Evolutionary conservation across 2,113 vertebrate species (phyloP).

Genomic region (Notiomystis cincta): DNA sequence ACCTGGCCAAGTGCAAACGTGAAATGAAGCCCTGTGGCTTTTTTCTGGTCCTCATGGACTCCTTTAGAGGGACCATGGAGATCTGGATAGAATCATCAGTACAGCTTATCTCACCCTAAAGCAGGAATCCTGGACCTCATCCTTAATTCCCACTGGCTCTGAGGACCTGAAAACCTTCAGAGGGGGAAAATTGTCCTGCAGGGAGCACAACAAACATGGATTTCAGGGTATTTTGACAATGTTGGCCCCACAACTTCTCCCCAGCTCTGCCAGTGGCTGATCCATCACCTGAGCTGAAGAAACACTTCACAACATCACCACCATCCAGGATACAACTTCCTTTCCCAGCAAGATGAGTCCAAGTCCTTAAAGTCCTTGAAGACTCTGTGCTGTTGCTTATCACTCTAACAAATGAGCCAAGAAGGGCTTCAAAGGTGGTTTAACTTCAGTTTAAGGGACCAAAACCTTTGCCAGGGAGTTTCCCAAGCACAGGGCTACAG

Average conservation of each 20-base stretch:
- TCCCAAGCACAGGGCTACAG: accelerated
- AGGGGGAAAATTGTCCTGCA: neutral
- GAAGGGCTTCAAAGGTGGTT: neutral
- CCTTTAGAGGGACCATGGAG: neutral
- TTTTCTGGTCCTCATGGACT: neutral
- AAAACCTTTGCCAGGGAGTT: neutral
- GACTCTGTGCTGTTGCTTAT: neutral
- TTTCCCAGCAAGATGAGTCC: neutral
- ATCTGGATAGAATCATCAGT: neutral
- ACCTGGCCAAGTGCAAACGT: neutral
- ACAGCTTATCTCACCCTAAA: neutral
- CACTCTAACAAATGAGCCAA: neutral
- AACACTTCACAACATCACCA: neutral
- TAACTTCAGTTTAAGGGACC: neutral
- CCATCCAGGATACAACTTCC: neutral
- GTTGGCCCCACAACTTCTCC: neutral
- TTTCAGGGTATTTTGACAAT: neutral
- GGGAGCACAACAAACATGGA: neutral
- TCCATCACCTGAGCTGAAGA: neutral
- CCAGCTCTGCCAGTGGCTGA: neutral
- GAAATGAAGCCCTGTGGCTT: neutral
- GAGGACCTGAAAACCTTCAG: neutral
- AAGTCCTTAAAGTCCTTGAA: neutral
- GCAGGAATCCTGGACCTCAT: neutral
- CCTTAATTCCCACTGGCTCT: neutral